Evolutionary conservation across 2,797 vertebrate genomes (phyloP).

Genomic region (Pseudotriccus pelzelni): DNA sequence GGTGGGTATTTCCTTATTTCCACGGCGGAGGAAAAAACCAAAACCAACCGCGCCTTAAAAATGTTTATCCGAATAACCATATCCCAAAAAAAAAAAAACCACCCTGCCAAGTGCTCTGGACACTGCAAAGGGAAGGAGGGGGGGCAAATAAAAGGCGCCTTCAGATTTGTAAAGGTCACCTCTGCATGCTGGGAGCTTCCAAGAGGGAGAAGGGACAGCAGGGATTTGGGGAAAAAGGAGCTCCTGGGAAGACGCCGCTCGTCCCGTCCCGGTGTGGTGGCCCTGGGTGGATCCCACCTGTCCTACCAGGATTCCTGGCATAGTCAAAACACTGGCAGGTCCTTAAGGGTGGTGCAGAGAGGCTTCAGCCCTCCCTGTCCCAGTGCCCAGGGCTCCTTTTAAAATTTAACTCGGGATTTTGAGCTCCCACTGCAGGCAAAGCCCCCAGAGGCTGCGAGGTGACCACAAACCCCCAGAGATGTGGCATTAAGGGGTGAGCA

Average conservation of each 20-base stretch:
- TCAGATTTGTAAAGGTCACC: conserved; percentile 21
- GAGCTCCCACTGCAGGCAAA: not conserved
- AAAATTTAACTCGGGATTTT: accelerated
- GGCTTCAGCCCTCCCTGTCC: accelerated
- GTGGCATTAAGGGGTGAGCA: not conserved
- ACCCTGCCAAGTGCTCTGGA: not conserved
- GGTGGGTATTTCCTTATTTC: not conserved
- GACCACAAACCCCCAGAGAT: not conserved
- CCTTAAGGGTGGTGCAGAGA: not conserved
- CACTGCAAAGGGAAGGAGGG: not conserved
- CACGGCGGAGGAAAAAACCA: not conserved
- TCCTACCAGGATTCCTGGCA: not conserved
- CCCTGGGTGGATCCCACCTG: not conserved
- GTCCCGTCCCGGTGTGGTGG: not conserved
- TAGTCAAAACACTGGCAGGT: not conserved
- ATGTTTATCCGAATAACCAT: not conserved
- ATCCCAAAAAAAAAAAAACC: not conserved
- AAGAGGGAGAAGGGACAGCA: not conserved
- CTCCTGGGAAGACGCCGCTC: not conserved
- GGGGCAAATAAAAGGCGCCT: not conserved
- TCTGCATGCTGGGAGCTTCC: not conserved
- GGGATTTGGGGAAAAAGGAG: not conserved
- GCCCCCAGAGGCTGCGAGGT: accelerated
- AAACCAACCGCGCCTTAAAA: not conserved
- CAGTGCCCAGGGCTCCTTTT: not conserved